Percentiles rank a stretch among this genome's conserved stretches.
phyloP scores from a whole-genome alignment of 1,140 invertebrate genomes.

The Euura lappo region DNA sequence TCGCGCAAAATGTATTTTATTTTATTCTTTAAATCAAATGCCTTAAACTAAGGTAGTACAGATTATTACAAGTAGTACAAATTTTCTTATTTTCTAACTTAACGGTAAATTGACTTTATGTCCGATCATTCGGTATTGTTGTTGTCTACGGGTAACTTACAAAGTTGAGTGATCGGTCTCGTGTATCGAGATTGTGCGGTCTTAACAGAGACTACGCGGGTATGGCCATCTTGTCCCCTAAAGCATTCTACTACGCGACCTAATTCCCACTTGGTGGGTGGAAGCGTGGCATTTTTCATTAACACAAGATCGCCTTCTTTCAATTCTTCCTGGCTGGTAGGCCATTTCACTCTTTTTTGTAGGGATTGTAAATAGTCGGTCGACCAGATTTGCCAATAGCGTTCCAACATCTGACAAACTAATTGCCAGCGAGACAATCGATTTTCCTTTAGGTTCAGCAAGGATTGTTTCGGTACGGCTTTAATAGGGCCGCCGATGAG shows the following conservation, averaged over 20 bases:
- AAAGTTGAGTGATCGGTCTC: too few relatives aligned
- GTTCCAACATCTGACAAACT: conserved; percentile 23
- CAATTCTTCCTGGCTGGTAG: conserved; percentile 11
- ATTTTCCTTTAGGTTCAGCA: conserved; percentile 14
- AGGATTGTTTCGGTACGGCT: conserved; percentile 16
- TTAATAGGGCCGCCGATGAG: conserved; percentile 19
- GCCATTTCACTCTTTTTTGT: conserved; percentile 22
- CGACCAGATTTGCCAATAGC: conserved; percentile 37
- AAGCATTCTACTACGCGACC: conserved; percentile 15
- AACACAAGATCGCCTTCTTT: conserved; percentile 17
- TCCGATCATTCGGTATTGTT: too few relatives aligned
- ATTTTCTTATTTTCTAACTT: too few relatives aligned
- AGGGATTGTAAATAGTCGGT: conserved; percentile 32
- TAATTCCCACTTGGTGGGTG: conserved; percentile 18
- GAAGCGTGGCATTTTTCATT: conserved; percentile 13
- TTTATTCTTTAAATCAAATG: too few relatives aligned
- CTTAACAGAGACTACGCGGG: too few relatives aligned
- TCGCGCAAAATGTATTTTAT: too few relatives aligned
- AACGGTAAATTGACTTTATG: too few relatives aligned
- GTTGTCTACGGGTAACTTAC: too few relatives aligned
- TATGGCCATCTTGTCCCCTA: too few relatives aligned
- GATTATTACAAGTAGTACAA: too few relatives aligned
- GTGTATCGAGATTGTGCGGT: too few relatives aligned
- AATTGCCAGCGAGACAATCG: conserved; percentile 32
- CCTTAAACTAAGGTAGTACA: too few relatives aligned